These are phyloP conservation scores for Trachelus iudaicus DNA, from an alignment of 2,888 invertebrate species.

Conservation along the genomic window DNA sequence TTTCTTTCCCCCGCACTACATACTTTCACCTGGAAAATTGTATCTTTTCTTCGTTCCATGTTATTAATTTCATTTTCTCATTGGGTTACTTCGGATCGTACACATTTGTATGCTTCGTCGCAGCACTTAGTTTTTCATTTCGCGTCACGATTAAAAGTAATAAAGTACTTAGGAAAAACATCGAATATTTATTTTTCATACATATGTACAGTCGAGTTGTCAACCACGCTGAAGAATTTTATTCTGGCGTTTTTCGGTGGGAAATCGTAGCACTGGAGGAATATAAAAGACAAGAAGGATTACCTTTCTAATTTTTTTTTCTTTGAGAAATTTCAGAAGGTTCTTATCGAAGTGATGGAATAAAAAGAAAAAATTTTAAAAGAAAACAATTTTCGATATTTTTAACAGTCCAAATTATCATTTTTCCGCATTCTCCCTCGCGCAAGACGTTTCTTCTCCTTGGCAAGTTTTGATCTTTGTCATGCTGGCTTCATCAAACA, in stretches of 20 bases:
- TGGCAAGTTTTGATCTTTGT: not conserved
- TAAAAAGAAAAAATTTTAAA: not conserved
- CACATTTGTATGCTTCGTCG: not conserved
- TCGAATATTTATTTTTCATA: conserved; percentile 17
- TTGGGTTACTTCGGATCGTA: not conserved
- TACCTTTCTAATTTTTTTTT: not conserved
- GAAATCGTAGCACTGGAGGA: not conserved
- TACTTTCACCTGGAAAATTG: not conserved
- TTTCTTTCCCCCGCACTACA: not conserved
- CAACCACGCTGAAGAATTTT: not conserved
- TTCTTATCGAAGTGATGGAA: not conserved
- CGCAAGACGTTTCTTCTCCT: not conserved
- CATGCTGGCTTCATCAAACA: not conserved
- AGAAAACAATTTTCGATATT: not conserved
- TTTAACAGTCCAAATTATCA: not conserved
- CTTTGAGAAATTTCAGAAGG: not conserved
- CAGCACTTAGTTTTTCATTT: not conserved
- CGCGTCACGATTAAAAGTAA: not conserved
- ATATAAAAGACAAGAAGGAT: not conserved
- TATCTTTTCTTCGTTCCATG: not conserved
- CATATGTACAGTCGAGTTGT: conserved; percentile 24
- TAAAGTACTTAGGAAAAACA: conserved; percentile 6
- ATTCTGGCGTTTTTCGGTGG: not conserved
- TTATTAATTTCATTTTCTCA: not conserved
- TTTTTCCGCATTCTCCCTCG: not conserved